Percentiles rank a stretch among this genome's conserved stretches.
Conservation (phyloP, 2,113 vertebrate species). For the Protobothrops mucrosquamatus region DNA sequence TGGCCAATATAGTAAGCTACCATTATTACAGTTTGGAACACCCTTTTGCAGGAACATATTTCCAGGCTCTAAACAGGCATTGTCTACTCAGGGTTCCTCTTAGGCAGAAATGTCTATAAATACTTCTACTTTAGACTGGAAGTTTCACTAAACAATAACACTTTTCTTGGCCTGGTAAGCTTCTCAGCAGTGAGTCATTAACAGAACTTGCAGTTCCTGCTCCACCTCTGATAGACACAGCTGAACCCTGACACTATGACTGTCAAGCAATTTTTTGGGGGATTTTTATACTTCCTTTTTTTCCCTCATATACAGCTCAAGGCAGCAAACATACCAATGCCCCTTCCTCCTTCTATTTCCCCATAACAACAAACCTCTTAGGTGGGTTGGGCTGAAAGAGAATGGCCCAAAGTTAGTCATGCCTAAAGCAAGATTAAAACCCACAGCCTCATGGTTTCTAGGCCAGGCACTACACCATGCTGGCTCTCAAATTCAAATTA, state of each 20-base stretch:
- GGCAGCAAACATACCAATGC: too few species aligned
- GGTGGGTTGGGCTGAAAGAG: background rate
- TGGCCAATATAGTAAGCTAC: too few species aligned
- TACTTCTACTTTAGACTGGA: too few species aligned
- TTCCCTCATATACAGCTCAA: background rate
- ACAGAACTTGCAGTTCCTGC: background rate
- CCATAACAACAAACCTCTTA: background rate
- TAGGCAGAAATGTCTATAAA: too few species aligned
- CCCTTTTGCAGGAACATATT: too few species aligned
- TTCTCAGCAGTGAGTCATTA: too few species aligned
- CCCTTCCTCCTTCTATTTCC: background rate
- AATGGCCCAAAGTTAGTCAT: background rate
- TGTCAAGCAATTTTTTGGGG: background rate
- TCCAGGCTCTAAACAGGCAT: too few species aligned
- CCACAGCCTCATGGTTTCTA: background rate
- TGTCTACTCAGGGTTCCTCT: too few species aligned
- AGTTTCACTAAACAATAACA: too few species aligned
- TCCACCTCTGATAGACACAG: background rate
- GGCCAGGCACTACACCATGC: background rate
- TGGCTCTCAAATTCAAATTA: background rate
- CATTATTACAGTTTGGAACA: too few species aligned
- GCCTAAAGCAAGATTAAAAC: background rate
- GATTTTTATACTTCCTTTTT: background rate
- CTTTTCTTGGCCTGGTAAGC: too few species aligned
- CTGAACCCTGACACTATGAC: background rate